phyloP scores from a whole-genome alignment of 1,140 invertebrate genomes.

The Drosophila subpulchrella region DNA sequence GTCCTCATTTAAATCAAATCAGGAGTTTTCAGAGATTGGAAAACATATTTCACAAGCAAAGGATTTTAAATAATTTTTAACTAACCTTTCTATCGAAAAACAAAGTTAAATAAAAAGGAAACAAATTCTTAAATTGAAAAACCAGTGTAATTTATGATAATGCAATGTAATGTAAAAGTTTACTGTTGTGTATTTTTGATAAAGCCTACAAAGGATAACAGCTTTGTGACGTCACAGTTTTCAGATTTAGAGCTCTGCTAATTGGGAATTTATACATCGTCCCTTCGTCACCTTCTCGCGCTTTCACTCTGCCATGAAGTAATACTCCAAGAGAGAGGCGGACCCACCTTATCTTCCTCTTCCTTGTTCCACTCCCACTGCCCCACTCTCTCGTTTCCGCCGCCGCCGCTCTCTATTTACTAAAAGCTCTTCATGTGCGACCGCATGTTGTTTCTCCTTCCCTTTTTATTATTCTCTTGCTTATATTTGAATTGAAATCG shows the following conservation, averaged over 20 bases:
- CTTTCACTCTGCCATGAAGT: slow-evolving; percentile 60
- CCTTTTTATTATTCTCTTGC: slow-evolving; percentile 19
- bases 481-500: slow-evolving; percentile 39
- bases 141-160: too few relatives aligned
- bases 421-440: slow-evolving; percentile 37
- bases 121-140: too few relatives aligned
- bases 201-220: too few relatives aligned
- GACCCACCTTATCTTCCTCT: slow-evolving; percentile 8
- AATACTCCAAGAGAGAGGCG: slow-evolving; percentile 43
- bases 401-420: slow-evolving; percentile 22
- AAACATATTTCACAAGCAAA: too few relatives aligned
- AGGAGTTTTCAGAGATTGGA: too few relatives aligned
- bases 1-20: too few relatives aligned
- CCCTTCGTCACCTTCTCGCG: not conserved
- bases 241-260: slow-evolving; percentile 4
- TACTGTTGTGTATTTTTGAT: too few relatives aligned
- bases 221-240: slow-evolving; percentile 5
- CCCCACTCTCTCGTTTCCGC: slow-evolving; percentile 9
- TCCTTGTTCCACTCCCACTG: slow-evolving; percentile 1
- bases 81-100: too few relatives aligned
- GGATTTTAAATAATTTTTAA: too few relatives aligned
- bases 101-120: too few relatives aligned
- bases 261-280: slow-evolving; percentile 13
- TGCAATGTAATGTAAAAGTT: too few relatives aligned
- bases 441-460: slow-evolving; percentile 48